Percentiles rank a stretch among this genome's conserved stretches.
These are phyloP conservation scores for Lathronympha strigana DNA, from an alignment of 2,888 invertebrate genomes.

Conservation along the genomic window DNA sequence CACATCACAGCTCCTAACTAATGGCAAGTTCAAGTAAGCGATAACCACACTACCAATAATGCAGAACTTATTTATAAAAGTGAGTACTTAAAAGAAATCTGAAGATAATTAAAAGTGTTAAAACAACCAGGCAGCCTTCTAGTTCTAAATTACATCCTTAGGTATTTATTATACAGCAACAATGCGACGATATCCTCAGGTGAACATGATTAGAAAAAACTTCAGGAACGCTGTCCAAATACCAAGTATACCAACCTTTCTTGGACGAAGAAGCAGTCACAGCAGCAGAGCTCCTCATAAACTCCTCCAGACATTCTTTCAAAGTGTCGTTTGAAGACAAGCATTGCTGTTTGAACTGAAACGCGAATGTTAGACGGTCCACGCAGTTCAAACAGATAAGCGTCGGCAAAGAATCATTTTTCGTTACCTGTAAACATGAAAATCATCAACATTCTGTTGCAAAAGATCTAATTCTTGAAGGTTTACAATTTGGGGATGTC, in stretches of 20 bases:
- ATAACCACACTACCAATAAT: too few relatives aligned
- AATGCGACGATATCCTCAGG: not conserved
- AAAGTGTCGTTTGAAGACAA: constrained; percentile 76
- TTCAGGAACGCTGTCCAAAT: not conserved
- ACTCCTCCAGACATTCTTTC: constrained; percentile 79
- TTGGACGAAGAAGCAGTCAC: constrained; percentile 59
- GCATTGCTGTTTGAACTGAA: constrained; percentile 81
- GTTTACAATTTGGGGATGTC: constrained; percentile 70
- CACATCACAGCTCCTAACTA: too few relatives aligned
- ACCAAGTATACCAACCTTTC: constrained; percentile 61
- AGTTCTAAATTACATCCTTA: too few relatives aligned
- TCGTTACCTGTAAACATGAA: constrained; percentile 67
- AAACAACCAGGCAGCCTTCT: too few relatives aligned
- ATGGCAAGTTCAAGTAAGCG: too few relatives aligned
- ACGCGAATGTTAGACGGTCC: constrained; percentile 76
- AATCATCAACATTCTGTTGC: constrained; percentile 24
- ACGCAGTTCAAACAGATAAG: constrained; percentile 80
- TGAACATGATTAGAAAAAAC: not conserved
- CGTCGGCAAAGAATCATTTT: constrained; percentile 77
- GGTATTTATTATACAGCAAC: too few relatives aligned
- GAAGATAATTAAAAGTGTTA: too few relatives aligned
- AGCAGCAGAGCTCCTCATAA: constrained; percentile 70
- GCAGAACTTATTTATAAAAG: too few relatives aligned
- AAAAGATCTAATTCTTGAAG: constrained; percentile 47
- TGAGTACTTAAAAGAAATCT: too few relatives aligned